Percentiles rank a stretch among this genome's conserved stretches.
phyloP scores from a whole-genome alignment of 23 tunicate genomes.

The Phallusia fumigata region DNA sequence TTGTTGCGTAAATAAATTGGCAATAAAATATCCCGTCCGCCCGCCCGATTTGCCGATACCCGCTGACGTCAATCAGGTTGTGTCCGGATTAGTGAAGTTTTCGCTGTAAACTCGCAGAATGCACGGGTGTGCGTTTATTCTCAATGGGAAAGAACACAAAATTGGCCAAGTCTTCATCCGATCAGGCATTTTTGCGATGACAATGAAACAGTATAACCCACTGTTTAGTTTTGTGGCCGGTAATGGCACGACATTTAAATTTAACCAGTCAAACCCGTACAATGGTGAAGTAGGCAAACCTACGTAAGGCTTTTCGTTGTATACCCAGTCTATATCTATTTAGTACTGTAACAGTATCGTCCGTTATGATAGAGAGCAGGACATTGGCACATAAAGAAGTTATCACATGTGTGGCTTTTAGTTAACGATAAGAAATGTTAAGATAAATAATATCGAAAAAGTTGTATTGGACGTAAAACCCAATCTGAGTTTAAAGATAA shows the following conservation, averaged over 20 bases:
- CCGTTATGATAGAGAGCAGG: no score
- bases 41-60: not conserved
- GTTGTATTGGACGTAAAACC: no score
- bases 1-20: not conserved
- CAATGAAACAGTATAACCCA: no score
- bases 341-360: no score
- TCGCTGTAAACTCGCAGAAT: not conserved
- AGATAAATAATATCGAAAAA: no score
- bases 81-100: not conserved
- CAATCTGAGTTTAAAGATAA: no score
- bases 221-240: not conserved
- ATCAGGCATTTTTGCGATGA: not conserved
- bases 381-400: no score
- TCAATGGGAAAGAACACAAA: not conserved
- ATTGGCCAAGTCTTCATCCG: not conserved
- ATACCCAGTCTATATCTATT: no score
- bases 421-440: no score
- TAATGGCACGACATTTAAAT: not conserved
- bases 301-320: not conserved
- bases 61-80: constrained; percentile 7
- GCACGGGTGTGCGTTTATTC: not conserved
- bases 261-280: no score
- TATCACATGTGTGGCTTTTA: no score
- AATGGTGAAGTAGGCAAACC: no score
- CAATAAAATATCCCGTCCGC: constrained; percentile 2